These are phyloP conservation scores for Acrobasis suavella DNA, from an alignment of 2,888 invertebrate genomes.

Conservation along the genomic window DNA sequence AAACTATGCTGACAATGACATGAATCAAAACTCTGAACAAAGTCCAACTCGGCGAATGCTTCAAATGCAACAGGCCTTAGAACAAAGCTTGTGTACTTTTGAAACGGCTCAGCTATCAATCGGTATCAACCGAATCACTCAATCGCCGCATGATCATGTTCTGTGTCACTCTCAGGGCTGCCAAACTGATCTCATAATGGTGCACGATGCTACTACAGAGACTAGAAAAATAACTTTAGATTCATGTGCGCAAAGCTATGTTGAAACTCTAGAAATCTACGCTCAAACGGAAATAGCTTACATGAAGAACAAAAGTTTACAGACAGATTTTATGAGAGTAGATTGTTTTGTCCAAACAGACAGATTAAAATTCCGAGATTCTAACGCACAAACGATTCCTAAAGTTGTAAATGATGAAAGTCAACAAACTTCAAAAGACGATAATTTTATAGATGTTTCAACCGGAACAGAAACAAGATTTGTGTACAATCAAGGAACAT, in stretches of 20 bases:
- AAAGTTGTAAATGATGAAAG: constrained; percentile 51
- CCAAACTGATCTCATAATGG: constrained; percentile 69
- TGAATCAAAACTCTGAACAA: constrained; percentile 40
- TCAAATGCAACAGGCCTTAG: constrained; percentile 71
- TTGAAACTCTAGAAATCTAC: constrained; percentile 62
- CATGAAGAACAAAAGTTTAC: constrained; percentile 63
- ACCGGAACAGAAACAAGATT: constrained; percentile 48
- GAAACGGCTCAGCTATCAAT: constrained; percentile 62
- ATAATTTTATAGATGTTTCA: constrained; percentile 46
- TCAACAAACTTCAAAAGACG: constrained; percentile 48
- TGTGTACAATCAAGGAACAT: constrained; percentile 41
- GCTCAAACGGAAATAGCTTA: constrained; percentile 65
- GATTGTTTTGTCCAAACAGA: constrained; percentile 63
- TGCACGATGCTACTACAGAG: constrained; percentile 65
- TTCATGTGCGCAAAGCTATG: constrained; percentile 61
- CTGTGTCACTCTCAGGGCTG: constrained; percentile 65
- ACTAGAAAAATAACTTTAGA: constrained; percentile 68
- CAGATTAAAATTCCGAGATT: constrained; percentile 56
- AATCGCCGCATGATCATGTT: constrained; percentile 66
- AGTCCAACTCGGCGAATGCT: constrained; percentile 63
- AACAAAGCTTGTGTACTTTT: constrained; percentile 65
- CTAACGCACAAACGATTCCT: constrained; percentile 53
- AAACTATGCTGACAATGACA: constrained; percentile 29
- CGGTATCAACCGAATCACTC: constrained; percentile 63
- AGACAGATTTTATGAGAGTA: constrained; percentile 51